A percentile compares a stretch with the other conserved stretches of the same genome.
Conservation (phyloP, 1,140 invertebrate genomes). For the Drosophila carrolli region DNA sequence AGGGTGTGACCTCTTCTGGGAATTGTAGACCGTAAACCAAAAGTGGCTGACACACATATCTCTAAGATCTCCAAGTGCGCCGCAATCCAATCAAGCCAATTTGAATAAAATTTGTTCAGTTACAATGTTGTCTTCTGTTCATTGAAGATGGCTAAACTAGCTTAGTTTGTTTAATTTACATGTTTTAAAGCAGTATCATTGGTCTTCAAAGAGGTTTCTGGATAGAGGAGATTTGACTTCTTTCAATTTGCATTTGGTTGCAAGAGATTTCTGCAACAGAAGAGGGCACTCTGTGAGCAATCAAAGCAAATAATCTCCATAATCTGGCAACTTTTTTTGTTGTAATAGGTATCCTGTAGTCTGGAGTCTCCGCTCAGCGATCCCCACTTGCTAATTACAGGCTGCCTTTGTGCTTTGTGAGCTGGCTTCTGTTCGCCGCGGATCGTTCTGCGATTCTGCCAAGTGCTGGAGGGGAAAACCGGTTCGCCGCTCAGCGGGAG, state of each 20-base stretch:
- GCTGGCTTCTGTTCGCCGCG: background rate
- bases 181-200: too few relatives aligned
- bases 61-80: slow-evolving; percentile 5
- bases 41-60: slow-evolving; percentile 16
- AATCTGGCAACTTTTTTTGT: too few relatives aligned
- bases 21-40: background rate
- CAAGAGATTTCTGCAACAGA: too few relatives aligned
- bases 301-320: too few relatives aligned
- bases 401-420: slow-evolving; percentile 16
- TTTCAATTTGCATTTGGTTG: too few relatives aligned
- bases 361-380: background rate
- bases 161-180: too few relatives aligned
- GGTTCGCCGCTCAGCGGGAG: slow-evolving; percentile 15
- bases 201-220: too few relatives aligned
- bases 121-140: too few relatives aligned
- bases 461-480: slow-evolving; percentile 22
- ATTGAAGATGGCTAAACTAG: too few relatives aligned
- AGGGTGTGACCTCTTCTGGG: background rate
- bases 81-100: background rate
- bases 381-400: slow-evolving; percentile 23
- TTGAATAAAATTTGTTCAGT: slow-evolving; percentile 8
- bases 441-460: slow-evolving; percentile 8
- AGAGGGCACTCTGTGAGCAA: too few relatives aligned
- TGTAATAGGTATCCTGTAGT: slow-evolving; percentile 8
- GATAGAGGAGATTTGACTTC: too few relatives aligned